A percentile compares a stretch with the other conserved stretches of the same genome.
Conservation (phyloP, 92 coral and sea anemone genomes). For the Bergia sp. region DNA sequence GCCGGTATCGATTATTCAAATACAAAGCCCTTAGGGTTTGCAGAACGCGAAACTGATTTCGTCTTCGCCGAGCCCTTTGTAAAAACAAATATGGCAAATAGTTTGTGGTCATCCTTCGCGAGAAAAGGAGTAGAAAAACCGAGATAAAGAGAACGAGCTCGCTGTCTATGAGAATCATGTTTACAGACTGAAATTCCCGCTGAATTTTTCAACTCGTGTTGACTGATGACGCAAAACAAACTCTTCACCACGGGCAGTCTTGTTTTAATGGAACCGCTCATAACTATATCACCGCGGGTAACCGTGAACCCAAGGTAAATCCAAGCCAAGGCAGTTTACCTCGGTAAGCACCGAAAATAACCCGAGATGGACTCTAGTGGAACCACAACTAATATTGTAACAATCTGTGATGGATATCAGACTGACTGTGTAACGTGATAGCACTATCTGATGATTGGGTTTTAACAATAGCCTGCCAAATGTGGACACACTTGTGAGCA, state of each 20-base stretch:
- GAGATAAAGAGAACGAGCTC: not conserved
- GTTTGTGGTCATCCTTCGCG: slow-evolving; percentile 36
- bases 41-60: no score
- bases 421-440: not conserved
- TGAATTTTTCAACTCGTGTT: slow-evolving; percentile 9
- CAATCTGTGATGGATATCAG: not conserved
- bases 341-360: slow-evolving; percentile 27
- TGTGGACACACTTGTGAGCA: not conserved
- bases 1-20: slow-evolving; percentile 31
- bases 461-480: not conserved
- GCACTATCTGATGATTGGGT: not conserved
- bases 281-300: not conserved
- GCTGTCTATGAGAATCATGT: slow-evolving; percentile 22
- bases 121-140: slow-evolving; percentile 37
- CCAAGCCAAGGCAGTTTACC: slow-evolving; percentile 44
- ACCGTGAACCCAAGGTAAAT: slow-evolving; percentile 21
- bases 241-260: slow-evolving; percentile 38
- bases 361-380: slow-evolving; percentile 1
- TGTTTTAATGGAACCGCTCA: slow-evolving; percentile 41
- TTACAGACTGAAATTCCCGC: slow-evolving; percentile 2
- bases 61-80: no score
- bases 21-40: not conserved
- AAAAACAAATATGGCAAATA: slow-evolving; percentile 29
- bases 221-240: slow-evolving; percentile 8
- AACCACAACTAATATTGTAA: not conserved